Conservation (phyloP, 2,113 vertebrate genomes). For the Plotosus lineatus region DNA sequence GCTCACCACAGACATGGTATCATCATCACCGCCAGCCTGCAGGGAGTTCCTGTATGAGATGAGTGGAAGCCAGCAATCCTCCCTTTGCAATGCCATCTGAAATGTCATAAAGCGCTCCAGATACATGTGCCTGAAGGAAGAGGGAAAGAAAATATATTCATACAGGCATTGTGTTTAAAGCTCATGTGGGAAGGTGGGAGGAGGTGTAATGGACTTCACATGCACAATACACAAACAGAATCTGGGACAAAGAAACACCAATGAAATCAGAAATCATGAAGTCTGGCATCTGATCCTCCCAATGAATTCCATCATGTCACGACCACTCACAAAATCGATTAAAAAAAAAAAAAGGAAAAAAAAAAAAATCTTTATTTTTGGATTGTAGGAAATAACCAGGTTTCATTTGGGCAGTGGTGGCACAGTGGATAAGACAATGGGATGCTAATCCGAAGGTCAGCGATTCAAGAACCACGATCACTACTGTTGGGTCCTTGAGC, state of each 20-base stretch:
- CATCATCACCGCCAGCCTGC: constrained; percentile 94
- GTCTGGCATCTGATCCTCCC: not conserved
- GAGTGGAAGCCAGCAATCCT: constrained; percentile 98
- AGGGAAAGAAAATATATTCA: constrained; percentile 26
- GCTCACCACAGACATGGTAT: constrained; percentile 98
- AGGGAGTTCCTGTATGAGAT: constrained; percentile 98
- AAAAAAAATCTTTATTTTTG: too few species aligned
- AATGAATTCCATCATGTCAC: not conserved
- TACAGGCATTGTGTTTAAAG: not conserved
- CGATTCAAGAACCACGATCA: too few species aligned
- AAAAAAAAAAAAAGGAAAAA: too few species aligned
- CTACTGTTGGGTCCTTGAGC: too few species aligned
- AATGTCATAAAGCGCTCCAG: constrained; percentile 99
- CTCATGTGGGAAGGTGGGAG: not conserved
- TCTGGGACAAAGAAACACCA: not conserved
- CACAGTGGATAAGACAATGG: too few species aligned
- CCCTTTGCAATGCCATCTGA: constrained; percentile 97
- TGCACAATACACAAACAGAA: not conserved
- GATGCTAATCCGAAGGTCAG: too few species aligned
- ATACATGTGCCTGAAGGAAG: constrained; percentile 88
- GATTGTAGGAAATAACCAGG: too few species aligned
- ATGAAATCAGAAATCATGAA: not conserved
- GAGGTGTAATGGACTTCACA: not conserved
- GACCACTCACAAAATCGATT: too few species aligned
- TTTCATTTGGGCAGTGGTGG: too few species aligned